Conservation (phyloP, 2,888 invertebrate genomes). For the Orchesellides sinensis region DNA sequence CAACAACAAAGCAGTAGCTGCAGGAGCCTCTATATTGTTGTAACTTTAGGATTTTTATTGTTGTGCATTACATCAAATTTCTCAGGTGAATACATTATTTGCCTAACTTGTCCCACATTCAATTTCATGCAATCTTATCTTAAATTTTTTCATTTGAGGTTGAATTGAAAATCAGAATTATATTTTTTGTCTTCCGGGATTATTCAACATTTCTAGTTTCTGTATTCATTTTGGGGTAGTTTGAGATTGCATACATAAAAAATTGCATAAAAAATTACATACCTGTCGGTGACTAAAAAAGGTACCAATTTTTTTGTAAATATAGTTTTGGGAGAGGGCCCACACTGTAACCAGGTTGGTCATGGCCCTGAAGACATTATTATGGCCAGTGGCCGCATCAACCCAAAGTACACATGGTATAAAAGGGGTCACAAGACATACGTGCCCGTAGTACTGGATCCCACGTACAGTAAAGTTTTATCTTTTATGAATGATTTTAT, state of each 20-base stretch:
- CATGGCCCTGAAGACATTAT: conserved; percentile 68
- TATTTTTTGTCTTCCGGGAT: too few relatives aligned
- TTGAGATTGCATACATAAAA: background rate
- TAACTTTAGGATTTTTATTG: conserved; percentile 49
- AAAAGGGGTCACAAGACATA: conserved; percentile 65
- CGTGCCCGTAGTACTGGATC: conserved; percentile 70
- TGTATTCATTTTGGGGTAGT: background rate
- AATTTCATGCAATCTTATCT: background rate
- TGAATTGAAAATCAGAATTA: too few relatives aligned
- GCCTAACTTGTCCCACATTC: background rate
- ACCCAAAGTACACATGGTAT: conserved; percentile 70
- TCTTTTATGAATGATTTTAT: too few relatives aligned
- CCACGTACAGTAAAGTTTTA: conserved; percentile 67
- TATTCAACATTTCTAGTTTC: background rate
- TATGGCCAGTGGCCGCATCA: conserved; percentile 67
- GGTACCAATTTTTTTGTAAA: background rate
- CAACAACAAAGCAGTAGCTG: conserved; percentile 19
- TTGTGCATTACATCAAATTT: conserved; percentile 52
- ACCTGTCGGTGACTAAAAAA: too few relatives aligned
- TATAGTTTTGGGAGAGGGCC: conserved; percentile 53
- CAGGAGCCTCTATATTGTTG: conserved; percentile 39
- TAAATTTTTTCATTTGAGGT: background rate
- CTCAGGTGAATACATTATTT: conserved; percentile 37
- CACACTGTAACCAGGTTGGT: conserved; percentile 63
- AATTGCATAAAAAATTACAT: too few relatives aligned